phyloP scores from a whole-genome alignment of 2,797 vertebrate species.

The Pangasius mekongensis region DNA sequence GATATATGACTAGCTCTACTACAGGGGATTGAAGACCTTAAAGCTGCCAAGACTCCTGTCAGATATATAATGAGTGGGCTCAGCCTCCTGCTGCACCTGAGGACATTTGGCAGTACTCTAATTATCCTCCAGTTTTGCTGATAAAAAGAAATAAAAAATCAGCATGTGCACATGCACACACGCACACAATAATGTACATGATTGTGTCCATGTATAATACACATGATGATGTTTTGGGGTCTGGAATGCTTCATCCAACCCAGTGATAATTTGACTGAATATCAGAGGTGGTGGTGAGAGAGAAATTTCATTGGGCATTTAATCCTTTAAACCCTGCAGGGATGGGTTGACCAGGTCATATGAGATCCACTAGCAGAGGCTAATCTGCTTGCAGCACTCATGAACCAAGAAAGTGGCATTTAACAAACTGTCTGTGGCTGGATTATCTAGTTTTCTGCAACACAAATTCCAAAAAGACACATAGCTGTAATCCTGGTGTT shows the following conservation, averaged over 20 bases:
- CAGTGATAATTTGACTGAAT: conserved; percentile 71
- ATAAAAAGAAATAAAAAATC: conserved; percentile 9
- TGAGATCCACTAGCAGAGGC: conserved; percentile 79
- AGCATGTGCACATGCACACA: too few relatives aligned
- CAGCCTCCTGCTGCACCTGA: conserved; percentile 22
- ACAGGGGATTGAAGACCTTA: conserved; percentile 34
- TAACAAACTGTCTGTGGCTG: conserved; percentile 78
- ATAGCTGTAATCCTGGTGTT: conserved; percentile 62
- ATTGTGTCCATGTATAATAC: background rate
- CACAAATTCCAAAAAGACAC: conserved; percentile 68
- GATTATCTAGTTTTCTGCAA: conserved; percentile 71
- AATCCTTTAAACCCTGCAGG: conserved; percentile 82
- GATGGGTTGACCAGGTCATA: conserved; percentile 81
- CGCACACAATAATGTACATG: conserved; percentile 20
- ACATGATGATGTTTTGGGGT: background rate
- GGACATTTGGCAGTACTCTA: conserved; percentile 15
- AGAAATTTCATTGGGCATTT: conserved; percentile 66
- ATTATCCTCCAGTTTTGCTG: conserved; percentile 23
- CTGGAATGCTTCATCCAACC: conserved; percentile 39
- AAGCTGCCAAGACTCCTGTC: conserved; percentile 13
- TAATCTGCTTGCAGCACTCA: conserved; percentile 81
- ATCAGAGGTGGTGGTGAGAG: conserved; percentile 62
- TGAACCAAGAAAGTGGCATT: conserved; percentile 79
- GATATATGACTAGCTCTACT: conserved; percentile 31
- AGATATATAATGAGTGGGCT: conserved; percentile 23